Percentiles rank a stretch among this genome's conserved stretches.
Evolutionary conservation across 2,797 vertebrate species (phyloP).

Genomic region (Petrocephalus schoutedeni): DNA sequence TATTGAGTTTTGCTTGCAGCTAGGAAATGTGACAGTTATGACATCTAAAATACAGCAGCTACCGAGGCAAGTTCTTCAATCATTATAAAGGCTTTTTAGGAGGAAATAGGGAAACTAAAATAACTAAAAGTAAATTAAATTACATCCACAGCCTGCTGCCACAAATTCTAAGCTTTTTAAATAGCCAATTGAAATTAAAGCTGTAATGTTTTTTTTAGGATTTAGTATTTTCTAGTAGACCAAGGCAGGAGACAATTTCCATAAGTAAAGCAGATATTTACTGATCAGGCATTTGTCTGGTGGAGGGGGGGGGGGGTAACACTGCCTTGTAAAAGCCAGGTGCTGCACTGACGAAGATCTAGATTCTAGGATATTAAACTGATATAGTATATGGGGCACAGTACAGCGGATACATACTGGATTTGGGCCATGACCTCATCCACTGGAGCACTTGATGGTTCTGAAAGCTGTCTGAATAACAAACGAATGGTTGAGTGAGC

Average conservation of each 20-base stretch:
- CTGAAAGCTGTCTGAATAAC: conserved; percentile 77
- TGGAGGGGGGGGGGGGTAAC: not conserved
- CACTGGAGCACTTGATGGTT: conserved; percentile 77
- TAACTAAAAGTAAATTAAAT: not conserved
- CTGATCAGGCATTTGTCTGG: not conserved
- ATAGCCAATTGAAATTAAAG: not conserved
- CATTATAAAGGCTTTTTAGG: not conserved
- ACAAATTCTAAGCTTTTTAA: conserved; percentile 24
- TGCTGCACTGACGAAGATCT: conserved; percentile 40
- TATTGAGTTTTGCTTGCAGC: not conserved
- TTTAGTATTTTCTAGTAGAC: not conserved
- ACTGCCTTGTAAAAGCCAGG: conserved; percentile 32
- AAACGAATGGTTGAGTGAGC: conserved; percentile 66
- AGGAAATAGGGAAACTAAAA: conserved; percentile 3
- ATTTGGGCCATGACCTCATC: conserved; percentile 79
- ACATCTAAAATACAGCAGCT: not conserved
- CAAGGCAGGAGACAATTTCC: not conserved
- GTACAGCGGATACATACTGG: conserved; percentile 70
- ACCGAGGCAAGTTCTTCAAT: conserved; percentile 22
- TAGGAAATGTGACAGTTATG: conserved; percentile 16
- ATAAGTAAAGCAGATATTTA: not conserved
- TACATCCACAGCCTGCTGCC: conserved; percentile 26
- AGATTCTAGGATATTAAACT: conserved; percentile 40
- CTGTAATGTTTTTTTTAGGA: not conserved
- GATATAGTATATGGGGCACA: not conserved